Conservation (phyloP, 2,797 vertebrate species). For the Poecilia wingei region DNA sequence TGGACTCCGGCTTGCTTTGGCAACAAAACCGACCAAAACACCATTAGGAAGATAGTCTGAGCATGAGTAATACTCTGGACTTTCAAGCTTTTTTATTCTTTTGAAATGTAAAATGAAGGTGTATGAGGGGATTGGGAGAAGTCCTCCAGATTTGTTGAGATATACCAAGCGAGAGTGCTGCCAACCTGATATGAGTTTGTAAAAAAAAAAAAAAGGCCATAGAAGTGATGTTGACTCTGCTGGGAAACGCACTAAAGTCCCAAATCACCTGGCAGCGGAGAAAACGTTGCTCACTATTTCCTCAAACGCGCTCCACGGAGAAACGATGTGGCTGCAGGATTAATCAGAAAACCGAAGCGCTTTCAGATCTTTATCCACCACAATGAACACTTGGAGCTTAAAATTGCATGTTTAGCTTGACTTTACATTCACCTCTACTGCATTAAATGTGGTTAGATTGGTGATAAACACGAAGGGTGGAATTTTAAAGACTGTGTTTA, state of each 20-base stretch:
- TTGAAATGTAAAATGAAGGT: constrained; percentile 37
- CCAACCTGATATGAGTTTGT: constrained; percentile 43
- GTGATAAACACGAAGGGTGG: constrained; percentile 34
- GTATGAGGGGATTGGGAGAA: constrained; percentile 6
- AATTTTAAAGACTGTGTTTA: constrained; percentile 39
- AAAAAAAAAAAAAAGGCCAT: constrained; percentile 25
- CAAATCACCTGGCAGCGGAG: constrained; percentile 20
- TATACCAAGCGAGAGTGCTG: constrained; percentile 30
- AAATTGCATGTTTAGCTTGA: constrained; percentile 22
- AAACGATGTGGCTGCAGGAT: constrained; percentile 29
- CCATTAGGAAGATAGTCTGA: background rate
- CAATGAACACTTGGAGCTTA: constrained; percentile 13
- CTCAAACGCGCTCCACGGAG: constrained; percentile 31
- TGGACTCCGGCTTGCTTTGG: background rate
- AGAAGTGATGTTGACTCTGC: constrained; percentile 35
- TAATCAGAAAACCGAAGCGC: constrained; percentile 37
- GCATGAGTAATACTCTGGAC: constrained; percentile 1
- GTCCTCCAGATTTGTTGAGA: constrained; percentile 45
- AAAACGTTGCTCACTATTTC: constrained; percentile 45
- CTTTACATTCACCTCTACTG: constrained; percentile 31
- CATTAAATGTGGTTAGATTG: constrained; percentile 17
- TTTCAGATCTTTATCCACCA: constrained; percentile 26
- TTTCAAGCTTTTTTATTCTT: constrained; percentile 1
- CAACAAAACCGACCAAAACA: background rate
- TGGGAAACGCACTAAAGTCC: constrained; percentile 22